Base-by-base conservation (phyloP, 2,113 vertebrate species). In the Eretmochelys imbricata region DNA sequence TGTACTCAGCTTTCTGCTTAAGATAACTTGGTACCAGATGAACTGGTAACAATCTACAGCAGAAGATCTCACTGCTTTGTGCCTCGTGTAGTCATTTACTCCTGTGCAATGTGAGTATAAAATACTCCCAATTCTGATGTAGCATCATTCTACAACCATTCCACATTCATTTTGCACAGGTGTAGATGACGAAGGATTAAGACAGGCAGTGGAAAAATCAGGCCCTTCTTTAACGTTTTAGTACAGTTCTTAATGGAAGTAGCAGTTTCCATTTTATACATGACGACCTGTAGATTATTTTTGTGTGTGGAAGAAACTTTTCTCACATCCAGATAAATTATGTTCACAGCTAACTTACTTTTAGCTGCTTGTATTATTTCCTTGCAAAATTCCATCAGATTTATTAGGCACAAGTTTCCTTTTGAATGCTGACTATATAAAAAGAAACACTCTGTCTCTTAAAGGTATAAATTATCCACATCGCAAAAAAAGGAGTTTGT, bases 301-400 rank as follows among this genome's bases (percentile, higher is more conserved):
- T 72, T 72, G 35, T 10, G 19, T 38, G n/a, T 27, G 49, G 4
- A 5, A 82, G 25, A 82, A 55, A 7, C 2, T 0, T n/a, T 38
- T 80, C 54, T n/a, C 3, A 54, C 72, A 13, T 42, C 8, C 4
- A 94, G 85, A 42, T 50, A 75, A 65, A 65, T 46, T 90, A 27
- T 75, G 57, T 89, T 54, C 9, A 0, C 42, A 78, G 2, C 4
- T 38, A 48, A 42, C 6, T 75, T 54, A 35, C 80, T 92, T 51
- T 46, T 69, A 80, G 4, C 13, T 81, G 17, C 35, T 80, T 76
- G 31, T 8, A 93, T 2, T 1, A 50, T 87, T 90, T 16, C 55
- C 57, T 83, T 93, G 17, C 20, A 57, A 25, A 57, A 78, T 25
- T 78, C 5, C 29, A 16, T 82, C 5, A 65, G 6, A 8, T 92